Evolutionary conservation across 2,797 vertebrate species (phyloP).

Genomic region (Aphelocoma californica): DNA sequence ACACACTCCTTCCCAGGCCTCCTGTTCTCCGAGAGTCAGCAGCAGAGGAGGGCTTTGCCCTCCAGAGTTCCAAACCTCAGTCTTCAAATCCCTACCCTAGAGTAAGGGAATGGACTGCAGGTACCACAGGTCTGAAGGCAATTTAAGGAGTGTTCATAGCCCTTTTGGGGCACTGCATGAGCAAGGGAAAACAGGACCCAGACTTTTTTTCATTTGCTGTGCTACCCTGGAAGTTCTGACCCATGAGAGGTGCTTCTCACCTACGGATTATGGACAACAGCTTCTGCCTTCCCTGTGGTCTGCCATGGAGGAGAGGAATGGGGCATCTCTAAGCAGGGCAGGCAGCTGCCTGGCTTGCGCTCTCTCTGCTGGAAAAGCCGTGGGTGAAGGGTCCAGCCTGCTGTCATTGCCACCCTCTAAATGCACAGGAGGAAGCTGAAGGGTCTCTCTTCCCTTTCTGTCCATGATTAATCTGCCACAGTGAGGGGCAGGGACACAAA

Average conservation of each 20-base stretch:
- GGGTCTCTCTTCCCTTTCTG: constrained; percentile 31
- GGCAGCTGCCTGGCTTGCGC: background rate
- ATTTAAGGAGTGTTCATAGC: background rate
- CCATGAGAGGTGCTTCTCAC: background rate
- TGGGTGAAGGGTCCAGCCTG: background rate
- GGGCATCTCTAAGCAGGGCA: background rate
- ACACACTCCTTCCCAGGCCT: background rate
- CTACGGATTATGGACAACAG: background rate
- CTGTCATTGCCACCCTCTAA: background rate
- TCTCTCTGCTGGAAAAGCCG: fast-evolving
- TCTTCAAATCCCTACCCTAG: background rate
- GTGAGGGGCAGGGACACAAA: constrained; percentile 71
- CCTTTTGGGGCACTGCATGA: background rate
- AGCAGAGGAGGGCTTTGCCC: background rate
- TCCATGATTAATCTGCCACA: constrained; percentile 69
- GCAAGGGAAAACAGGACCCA: background rate
- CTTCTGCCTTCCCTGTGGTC: background rate
- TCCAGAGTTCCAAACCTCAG: background rate
- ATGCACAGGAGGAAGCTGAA: background rate
- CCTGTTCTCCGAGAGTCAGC: background rate
- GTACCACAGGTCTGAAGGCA: background rate
- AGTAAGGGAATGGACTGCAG: background rate
- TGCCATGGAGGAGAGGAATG: background rate
- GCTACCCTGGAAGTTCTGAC: background rate
- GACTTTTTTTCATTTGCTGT: background rate